Evolutionary conservation across 2,113 vertebrate species (phyloP).

Genomic region (Hemichromis elongatus): DNA sequence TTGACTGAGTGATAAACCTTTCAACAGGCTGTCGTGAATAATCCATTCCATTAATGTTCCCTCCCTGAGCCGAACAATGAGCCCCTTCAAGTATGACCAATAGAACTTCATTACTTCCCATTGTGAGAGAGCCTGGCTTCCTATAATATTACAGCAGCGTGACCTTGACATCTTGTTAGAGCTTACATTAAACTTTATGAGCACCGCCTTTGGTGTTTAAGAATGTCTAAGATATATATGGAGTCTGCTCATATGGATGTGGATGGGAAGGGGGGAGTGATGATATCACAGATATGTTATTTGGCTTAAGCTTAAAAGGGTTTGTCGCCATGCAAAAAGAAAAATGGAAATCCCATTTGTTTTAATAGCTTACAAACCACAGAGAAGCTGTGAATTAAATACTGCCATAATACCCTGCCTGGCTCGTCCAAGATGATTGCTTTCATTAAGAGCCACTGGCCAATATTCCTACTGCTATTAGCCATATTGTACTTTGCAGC

Average conservation of each 20-base stretch:
- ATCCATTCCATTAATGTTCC: conserved; percentile 60
- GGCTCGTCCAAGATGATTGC: background rate
- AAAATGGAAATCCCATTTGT: conserved; percentile 15
- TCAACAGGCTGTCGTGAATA: conserved; percentile 54
- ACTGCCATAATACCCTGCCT: background rate
- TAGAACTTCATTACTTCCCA: conserved; percentile 54
- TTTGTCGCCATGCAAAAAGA: background rate
- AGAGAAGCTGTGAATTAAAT: conserved; percentile 9
- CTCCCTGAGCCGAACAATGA: conserved; percentile 39
- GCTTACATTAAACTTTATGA: conserved; percentile 65
- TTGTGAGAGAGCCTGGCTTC: conserved; percentile 42
- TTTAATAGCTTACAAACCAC: conserved; percentile 32
- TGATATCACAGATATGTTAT: conserved; percentile 5
- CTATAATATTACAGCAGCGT: conserved; percentile 48
- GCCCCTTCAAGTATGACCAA: conserved; percentile 54
- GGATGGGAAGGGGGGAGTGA: background rate
- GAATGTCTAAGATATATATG: conserved; percentile 48
- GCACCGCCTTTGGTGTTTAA: conserved; percentile 46
- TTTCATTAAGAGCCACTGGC: background rate
- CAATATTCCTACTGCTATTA: background rate
- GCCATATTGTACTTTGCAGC: background rate
- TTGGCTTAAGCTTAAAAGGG: background rate
- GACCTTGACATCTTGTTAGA: conserved; percentile 73
- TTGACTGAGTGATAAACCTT: conserved; percentile 64
- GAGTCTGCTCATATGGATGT: conserved; percentile 44